These are phyloP conservation scores for Cyanistes caeruleus DNA, from an alignment of 2,113 vertebrate genomes.

Conservation along the genomic window DNA sequence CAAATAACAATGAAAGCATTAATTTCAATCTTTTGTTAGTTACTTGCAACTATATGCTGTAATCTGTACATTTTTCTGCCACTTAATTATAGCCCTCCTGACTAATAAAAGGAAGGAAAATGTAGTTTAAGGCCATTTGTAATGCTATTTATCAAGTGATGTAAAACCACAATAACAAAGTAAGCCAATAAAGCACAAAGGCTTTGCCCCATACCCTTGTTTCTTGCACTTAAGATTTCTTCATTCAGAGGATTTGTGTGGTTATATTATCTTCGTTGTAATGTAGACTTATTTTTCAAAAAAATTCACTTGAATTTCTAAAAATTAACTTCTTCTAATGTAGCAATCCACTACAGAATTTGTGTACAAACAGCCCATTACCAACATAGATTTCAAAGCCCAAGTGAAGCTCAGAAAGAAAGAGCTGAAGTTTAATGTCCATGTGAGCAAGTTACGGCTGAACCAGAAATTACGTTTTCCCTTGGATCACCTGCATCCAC, in stretches of 20 bases:
- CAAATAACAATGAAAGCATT: slow-evolving; percentile 1
- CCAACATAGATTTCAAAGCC: neutral
- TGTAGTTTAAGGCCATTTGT: slow-evolving; percentile 31
- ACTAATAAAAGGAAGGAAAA: slow-evolving; percentile 57
- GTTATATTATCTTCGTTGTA: slow-evolving; percentile 63
- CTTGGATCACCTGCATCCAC: neutral
- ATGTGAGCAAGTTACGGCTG: neutral
- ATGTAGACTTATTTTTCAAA: slow-evolving; percentile 57
- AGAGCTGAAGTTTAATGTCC: neutral
- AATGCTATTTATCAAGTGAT: slow-evolving; percentile 41
- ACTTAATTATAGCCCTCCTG: slow-evolving; percentile 29
- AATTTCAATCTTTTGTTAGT: slow-evolving; percentile 7
- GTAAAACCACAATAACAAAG: slow-evolving; percentile 11
- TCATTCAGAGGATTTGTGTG: slow-evolving; percentile 20
- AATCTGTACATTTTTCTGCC: neutral
- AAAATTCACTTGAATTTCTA: slow-evolving; percentile 64
- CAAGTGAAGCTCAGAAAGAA: neutral
- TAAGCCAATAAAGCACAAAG: neutral
- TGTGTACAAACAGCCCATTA: neutral
- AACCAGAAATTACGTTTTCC: neutral
- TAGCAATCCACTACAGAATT: neutral
- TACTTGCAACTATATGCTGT: neutral
- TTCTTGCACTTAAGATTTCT: slow-evolving; percentile 58
- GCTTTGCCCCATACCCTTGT: slow-evolving; percentile 65
- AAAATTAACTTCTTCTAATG: slow-evolving; percentile 71